Evolutionary conservation across 92 coral and sea anemone species (phyloP).

Genomic region (Palythoa grandis): DNA sequence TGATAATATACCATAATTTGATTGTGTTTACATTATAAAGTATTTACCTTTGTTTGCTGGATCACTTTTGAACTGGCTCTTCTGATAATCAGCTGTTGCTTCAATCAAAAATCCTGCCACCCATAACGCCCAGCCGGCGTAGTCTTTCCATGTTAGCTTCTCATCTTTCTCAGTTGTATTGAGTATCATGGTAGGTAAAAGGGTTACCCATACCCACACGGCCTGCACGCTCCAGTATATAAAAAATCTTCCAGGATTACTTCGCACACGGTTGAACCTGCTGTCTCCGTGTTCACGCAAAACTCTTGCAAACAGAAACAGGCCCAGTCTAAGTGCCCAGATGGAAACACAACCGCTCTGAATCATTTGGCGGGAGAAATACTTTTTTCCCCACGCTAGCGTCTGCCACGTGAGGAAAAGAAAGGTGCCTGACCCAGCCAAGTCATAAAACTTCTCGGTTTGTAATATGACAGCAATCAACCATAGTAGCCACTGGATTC

Average conservation of each 20-base stretch:
- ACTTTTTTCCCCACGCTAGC: conserved; percentile 59
- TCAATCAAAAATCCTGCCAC: conserved; percentile 79
- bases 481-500: conserved; percentile 91
- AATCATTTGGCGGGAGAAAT: conserved; percentile 78
- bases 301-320: conserved; percentile 76
- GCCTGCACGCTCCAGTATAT: conserved; percentile 92
- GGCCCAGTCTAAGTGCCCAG: conserved; percentile 92
- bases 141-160: conserved; percentile 83
- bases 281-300: conserved; percentile 85
- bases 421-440: conserved; percentile 87
- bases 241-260: conserved; percentile 72
- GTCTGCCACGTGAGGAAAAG: conserved; percentile 81
- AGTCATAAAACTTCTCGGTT: conserved; percentile 87
- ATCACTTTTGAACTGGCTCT: conserved; percentile 77
- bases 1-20: no score
- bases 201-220: conserved; percentile 83
- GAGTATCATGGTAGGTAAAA: conserved; percentile 83
- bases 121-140: conserved; percentile 94
- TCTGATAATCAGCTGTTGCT: conserved; percentile 84
- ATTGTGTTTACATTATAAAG: not conserved
- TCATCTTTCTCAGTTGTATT: conserved; percentile 73
- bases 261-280: conserved; percentile 84
- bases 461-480: conserved; percentile 67
- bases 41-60: conserved; percentile 71
- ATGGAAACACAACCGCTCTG: conserved; percentile 88